phyloP scores from a whole-genome alignment of 2,888 invertebrate species.

The Clunio marinus region DNA sequence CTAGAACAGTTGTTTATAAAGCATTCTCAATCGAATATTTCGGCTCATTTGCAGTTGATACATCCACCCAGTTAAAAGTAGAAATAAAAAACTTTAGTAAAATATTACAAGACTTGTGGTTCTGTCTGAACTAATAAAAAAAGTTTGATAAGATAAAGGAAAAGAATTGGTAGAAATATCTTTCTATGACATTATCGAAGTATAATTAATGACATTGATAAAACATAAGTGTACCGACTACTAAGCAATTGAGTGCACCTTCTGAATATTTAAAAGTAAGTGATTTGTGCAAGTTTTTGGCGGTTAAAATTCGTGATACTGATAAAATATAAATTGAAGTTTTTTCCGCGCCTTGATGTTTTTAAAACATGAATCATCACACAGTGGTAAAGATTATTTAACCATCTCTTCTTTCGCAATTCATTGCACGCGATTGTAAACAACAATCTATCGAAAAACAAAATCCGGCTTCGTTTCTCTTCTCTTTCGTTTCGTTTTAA shows the following conservation, averaged over 20 bases:
- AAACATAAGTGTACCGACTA: no score
- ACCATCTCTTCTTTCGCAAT: not conserved
- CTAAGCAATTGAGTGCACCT: no score
- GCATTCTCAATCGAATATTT: conserved; percentile 12
- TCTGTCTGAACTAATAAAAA: not conserved
- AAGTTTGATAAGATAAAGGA: conserved; percentile 24
- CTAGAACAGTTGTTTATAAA: not conserved
- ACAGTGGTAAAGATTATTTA: no score
- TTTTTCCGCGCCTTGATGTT: no score
- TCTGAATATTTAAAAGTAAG: not conserved
- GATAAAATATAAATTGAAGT: not conserved
- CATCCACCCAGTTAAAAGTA: conserved; percentile 23
- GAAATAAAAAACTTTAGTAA: not conserved
- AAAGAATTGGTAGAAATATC: not conserved
- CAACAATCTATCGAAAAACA: not conserved
- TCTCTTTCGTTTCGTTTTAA: not conserved
- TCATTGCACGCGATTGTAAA: conserved; percentile 3
- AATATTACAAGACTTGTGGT: not conserved
- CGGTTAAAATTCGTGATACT: not conserved
- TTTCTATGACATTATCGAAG: no score
- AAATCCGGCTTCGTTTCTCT: conserved; percentile 1
- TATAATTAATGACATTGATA: no score
- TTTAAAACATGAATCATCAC: no score
- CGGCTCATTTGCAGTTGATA: conserved; percentile 29
- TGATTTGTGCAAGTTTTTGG: not conserved